Percentiles rank a stretch among this genome's conserved stretches.
phyloP scores from a whole-genome alignment of 2,113 vertebrate species.

The Malurus melanocephalus region DNA sequence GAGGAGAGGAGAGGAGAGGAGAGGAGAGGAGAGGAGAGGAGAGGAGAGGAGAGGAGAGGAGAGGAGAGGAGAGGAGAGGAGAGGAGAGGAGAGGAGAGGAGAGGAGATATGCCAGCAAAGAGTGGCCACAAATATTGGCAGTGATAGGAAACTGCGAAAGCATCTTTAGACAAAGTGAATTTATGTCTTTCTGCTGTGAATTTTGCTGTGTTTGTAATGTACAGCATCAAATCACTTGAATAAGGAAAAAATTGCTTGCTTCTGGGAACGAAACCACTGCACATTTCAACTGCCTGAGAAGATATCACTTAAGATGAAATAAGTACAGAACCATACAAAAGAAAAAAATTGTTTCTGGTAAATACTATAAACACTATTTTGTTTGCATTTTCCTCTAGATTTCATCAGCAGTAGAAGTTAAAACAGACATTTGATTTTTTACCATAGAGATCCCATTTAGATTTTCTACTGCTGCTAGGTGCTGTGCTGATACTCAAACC shows the following conservation, averaged over 20 bases:
- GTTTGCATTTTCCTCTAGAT: not conserved
- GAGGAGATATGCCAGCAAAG: not conserved
- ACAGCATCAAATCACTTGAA: not conserved
- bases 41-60: not conserved
- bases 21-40: not conserved
- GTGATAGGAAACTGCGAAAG: not conserved
- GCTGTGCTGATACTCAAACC: not conserved
- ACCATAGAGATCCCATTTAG: not conserved
- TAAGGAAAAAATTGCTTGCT: not conserved
- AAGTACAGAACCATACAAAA: not conserved
- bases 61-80: not conserved
- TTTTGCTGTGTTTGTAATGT: constrained; percentile 38
- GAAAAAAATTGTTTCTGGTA: not conserved
- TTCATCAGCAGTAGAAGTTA: not conserved
- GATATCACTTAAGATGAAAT: constrained; percentile 5
- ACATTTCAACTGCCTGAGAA: not conserved
- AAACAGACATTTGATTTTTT: not conserved
- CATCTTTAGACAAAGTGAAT: not conserved
- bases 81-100: not conserved
- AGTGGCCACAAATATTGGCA: not conserved
- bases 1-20: not conserved
- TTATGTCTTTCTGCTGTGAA: not conserved
- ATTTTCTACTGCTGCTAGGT: not conserved
- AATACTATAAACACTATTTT: not conserved
- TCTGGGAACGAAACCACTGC: constrained; percentile 20